Base-by-base conservation (phyloP, 2,113 vertebrate species). In the Lethenteron reissneri region DNA sequence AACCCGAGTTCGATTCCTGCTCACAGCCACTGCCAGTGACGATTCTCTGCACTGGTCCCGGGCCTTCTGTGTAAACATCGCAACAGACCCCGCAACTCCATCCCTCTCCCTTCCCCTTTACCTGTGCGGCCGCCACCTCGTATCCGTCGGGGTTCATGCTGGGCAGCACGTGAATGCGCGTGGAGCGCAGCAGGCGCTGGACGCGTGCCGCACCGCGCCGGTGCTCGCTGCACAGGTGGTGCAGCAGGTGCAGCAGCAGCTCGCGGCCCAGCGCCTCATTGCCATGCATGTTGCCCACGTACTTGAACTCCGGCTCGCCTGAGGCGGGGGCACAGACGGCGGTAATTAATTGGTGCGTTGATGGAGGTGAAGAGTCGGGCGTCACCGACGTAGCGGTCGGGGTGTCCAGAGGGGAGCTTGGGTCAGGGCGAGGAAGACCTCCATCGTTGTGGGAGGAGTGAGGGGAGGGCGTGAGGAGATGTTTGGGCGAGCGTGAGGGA, bases 281-380 rank as follows among this genome's bases (percentile, higher is more conserved):
- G 14, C 94, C 91, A 0, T 99, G 94, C 92, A 99, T 99, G 82
- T 97, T 99, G 19, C 87, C 94, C 56, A 99, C 85, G 2, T 99
- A 97, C 80, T 97, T 99, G 84, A 96, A 88, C 82, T 99, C 94
- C 0, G 94, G 94, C 75, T 99, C 91, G 90, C 97, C 94, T 99
- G 79, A n/a, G 68, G 75, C 70, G 58, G 69, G 12, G 12, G 58
- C 9, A 57, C n/a, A 57, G 58, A 12, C 56, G 19, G 58, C 2
- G 25, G 25, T 41, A 41, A 41, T 41, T 41, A 41, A 41, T 5
- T 41, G 25, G 25, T 6, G 25, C 25, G 25, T 25, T 25, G 25
- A 25, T 25, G 25, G 25, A 25, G 25, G 25, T 25, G 25, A 25
- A 25, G 25, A 25, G 25, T 25, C 25, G 25, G 3, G 25, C 25